These are phyloP conservation scores for Unio delphinus DNA, from an alignment of 2,888 invertebrate species.

Conservation along the genomic window DNA sequence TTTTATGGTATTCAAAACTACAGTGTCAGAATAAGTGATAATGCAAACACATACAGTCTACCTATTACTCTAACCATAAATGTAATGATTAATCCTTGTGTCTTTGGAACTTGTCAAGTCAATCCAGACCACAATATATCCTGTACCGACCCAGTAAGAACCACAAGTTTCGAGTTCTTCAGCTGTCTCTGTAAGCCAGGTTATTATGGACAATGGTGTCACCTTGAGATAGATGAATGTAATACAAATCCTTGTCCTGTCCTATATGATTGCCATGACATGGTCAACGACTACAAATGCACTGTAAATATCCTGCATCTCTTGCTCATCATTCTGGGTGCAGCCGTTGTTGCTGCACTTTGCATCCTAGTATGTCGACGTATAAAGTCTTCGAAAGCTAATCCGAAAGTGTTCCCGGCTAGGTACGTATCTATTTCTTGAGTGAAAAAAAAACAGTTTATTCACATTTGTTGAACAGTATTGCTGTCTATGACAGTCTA, in stretches of 20 bases:
- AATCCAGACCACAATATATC: neutral
- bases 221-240: slow-evolving; percentile 40
- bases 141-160: slow-evolving; percentile 25
- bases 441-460: too few relatives aligned
- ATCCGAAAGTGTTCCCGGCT: neutral
- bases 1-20: slow-evolving; percentile 15
- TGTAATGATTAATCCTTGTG: slow-evolving; percentile 23
- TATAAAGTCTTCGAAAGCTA: neutral
- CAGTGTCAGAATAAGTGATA: slow-evolving; percentile 8
- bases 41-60: slow-evolving; percentile 8
- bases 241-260: slow-evolving; percentile 24
- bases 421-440: neutral
- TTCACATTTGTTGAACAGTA: too few relatives aligned
- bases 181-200: slow-evolving; percentile 33
- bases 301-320: slow-evolving; percentile 37
- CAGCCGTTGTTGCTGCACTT: slow-evolving; percentile 7
- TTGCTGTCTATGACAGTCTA: too few relatives aligned
- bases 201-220: slow-evolving; percentile 36
- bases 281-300: slow-evolving; percentile 29
- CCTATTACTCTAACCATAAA: slow-evolving; percentile 7
- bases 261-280: slow-evolving; percentile 39
- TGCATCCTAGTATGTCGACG: too few relatives aligned
- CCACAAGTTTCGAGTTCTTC: slow-evolving; percentile 25
- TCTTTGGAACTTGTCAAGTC: slow-evolving; percentile 32
- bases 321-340: slow-evolving; percentile 26